Percentiles rank a stretch among this genome's conserved stretches.
Conservation (phyloP, 2,797 vertebrate species). For the Intellagama lesueurii region DNA sequence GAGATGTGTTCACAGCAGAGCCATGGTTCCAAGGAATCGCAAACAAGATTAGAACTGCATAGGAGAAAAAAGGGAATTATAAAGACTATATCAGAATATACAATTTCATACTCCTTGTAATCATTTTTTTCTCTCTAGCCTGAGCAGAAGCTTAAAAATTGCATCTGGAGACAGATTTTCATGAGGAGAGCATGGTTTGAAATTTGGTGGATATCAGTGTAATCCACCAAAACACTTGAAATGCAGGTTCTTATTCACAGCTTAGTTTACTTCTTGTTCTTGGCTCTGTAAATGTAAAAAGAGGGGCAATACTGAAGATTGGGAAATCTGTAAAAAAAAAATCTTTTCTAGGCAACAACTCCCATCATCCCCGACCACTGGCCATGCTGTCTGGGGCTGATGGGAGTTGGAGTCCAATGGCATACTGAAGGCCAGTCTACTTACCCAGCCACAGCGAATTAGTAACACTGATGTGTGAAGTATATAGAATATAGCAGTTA, state of each 20-base stretch:
- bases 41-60: background rate
- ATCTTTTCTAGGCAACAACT: background rate
- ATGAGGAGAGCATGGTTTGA: background rate
- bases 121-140: constrained; percentile 8
- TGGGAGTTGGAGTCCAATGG: background rate
- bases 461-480: constrained; percentile 23
- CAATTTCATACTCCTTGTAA: background rate
- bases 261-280: background rate
- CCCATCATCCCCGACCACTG: background rate
- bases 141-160: constrained; percentile 8
- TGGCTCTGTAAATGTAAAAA: background rate
- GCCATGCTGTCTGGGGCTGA: background rate
- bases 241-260: background rate
- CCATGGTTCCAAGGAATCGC: background rate
- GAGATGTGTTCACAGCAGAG: background rate
- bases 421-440: background rate
- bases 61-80: background rate
- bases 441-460: background rate
- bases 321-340: background rate
- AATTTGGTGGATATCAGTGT: background rate
- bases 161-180: constrained; percentile 2
- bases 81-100: background rate
- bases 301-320: background rate
- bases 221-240: background rate
- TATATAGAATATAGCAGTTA: too few species aligned